Evolutionary conservation across 2,888 invertebrate species (phyloP).

Genomic region (Bedellia somnulentella): DNA sequence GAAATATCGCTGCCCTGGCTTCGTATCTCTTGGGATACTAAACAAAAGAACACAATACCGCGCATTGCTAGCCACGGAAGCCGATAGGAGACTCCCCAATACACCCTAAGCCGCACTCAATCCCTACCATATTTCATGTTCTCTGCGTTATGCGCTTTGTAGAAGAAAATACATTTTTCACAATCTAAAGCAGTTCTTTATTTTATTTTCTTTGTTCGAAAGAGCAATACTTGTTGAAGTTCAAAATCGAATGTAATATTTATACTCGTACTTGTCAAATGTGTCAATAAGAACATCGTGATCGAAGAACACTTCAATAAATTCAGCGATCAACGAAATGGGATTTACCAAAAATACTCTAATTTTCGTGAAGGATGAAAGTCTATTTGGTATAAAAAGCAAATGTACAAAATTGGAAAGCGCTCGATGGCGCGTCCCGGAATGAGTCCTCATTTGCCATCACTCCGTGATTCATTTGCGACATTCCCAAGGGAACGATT

Average conservation of each 20-base stretch:
- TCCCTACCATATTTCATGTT: slow-evolving; percentile 56
- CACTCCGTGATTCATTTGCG: slow-evolving; percentile 45
- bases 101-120: slow-evolving; percentile 48
- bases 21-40: slow-evolving; percentile 24
- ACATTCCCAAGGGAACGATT: slow-evolving; percentile 30
- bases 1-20: too few relatives aligned
- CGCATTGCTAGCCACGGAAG: slow-evolving; percentile 41
- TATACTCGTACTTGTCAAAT: too few relatives aligned
- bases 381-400: slow-evolving; percentile 18
- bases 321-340: too few relatives aligned
- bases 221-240: too few relatives aligned
- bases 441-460: slow-evolving; percentile 37
- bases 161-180: slow-evolving; percentile 58
- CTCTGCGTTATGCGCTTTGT: slow-evolving; percentile 52
- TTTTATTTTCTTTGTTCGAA: slow-evolving; percentile 21
- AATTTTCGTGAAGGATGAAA: too few relatives aligned
- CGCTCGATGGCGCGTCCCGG: slow-evolving; percentile 22
- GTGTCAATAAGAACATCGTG: too few relatives aligned
- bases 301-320: too few relatives aligned
- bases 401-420: slow-evolving; percentile 29
- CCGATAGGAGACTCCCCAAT: slow-evolving; percentile 39
- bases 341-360: background rate
- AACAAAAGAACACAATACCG: slow-evolving; percentile 44
- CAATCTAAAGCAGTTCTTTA: slow-evolving; percentile 39
- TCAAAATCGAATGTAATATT: too few relatives aligned